A percentile compares a stretch with the other conserved stretches of the same genome.
Conservation (phyloP, 2,888 invertebrate species). For the Athalia cordata region DNA sequence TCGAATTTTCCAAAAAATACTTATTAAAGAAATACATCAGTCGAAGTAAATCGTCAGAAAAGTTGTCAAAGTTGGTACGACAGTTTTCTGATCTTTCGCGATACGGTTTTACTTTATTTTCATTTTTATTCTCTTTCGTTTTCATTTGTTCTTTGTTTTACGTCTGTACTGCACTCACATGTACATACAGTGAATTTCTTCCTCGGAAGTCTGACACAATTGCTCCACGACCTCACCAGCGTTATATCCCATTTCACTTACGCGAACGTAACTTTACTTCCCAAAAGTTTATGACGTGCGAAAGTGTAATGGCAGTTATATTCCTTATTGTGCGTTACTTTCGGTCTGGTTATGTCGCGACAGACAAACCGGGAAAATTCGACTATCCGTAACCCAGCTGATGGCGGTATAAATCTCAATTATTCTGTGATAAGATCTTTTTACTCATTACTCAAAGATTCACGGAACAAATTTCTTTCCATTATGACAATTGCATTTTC, state of each 20-base stretch:
- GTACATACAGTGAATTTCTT: not conserved
- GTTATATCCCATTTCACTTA: not conserved
- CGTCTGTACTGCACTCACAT: not conserved
- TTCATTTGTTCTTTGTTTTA: no score
- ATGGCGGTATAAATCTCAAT: no score
- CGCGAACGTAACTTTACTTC: conserved; percentile 6
- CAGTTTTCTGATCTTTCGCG: no score
- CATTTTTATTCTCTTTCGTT: not conserved
- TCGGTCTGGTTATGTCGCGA: conserved; percentile 7
- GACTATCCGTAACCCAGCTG: not conserved
- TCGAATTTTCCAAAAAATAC: no score
- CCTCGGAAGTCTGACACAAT: conserved; percentile 15
- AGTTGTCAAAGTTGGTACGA: no score
- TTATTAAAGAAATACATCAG: no score
- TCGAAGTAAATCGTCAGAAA: no score
- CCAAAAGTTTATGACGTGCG: conserved; percentile 35
- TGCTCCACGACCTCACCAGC: conserved; percentile 18
- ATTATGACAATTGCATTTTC: no score
- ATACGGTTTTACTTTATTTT: not conserved
- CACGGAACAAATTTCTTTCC: no score
- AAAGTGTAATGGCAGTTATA: conserved; percentile 17
- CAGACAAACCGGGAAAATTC: not conserved
- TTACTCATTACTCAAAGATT: no score
- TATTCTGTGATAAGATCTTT: no score
- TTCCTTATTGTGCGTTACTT: not conserved